These are phyloP conservation scores for Xiphydria camelus DNA, from an alignment of 2,888 invertebrate species.

Conservation along the genomic window DNA sequence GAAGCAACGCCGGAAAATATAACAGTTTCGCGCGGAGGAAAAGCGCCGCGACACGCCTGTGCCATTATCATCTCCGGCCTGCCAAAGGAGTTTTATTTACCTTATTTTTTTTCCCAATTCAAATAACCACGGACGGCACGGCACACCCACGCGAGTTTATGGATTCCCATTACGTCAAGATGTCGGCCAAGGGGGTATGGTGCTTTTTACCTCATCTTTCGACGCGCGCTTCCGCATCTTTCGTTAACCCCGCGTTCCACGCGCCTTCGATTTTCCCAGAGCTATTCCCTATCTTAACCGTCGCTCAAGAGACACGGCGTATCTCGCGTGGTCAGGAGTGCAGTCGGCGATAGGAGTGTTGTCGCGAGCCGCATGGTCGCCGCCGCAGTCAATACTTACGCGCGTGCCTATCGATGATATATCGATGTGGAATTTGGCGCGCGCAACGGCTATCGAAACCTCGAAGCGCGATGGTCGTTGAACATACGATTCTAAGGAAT, in stretches of 20 bases:
- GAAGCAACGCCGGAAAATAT: slow-evolving; percentile 28
- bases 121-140: too few relatives aligned
- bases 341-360: slow-evolving; percentile 43
- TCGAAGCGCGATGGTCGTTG: slow-evolving; percentile 36
- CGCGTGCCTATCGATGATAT: slow-evolving; percentile 1
- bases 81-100: too few relatives aligned
- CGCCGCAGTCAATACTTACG: too few relatives aligned
- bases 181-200: slow-evolving; percentile 57
- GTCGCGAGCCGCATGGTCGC: slow-evolving; percentile 7
- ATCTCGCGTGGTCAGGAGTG: slow-evolving; percentile 50
- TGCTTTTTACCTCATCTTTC: slow-evolving; percentile 49
- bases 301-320: slow-evolving; percentile 51
- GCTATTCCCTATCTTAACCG: too few relatives aligned
- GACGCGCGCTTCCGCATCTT: too few relatives aligned
- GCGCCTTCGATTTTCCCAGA: too few relatives aligned
- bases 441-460: slow-evolving; percentile 24
- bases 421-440: too few relatives aligned
- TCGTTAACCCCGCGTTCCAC: too few relatives aligned
- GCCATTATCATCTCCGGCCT: slow-evolving; percentile 15
- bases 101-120: too few relatives aligned
- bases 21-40: slow-evolving; percentile 20
- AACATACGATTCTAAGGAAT: slow-evolving; percentile 38
- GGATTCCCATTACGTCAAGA: slow-evolving; percentile 56
- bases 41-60: not conserved
- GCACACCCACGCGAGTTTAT: slow-evolving; percentile 48